phyloP scores from a whole-genome alignment of 2,113 vertebrate species.

The Columba janthina region DNA sequence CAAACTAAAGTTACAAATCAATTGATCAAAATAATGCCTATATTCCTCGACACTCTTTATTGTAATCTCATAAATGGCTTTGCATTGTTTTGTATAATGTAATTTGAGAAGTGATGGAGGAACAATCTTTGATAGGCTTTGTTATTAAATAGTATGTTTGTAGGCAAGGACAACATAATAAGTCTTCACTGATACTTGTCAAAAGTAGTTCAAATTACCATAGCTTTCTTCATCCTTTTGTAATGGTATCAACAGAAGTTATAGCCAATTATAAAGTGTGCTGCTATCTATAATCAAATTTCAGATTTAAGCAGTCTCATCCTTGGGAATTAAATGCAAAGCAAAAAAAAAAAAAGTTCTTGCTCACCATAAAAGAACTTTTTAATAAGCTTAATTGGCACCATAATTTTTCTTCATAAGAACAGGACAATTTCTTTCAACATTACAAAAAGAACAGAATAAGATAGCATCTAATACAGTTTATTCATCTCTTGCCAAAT shows the following conservation, averaged over 20 bases:
- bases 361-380: slow-evolving; percentile 44
- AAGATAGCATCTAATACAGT: slow-evolving; percentile 39
- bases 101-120: not conserved
- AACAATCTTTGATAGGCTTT: not conserved
- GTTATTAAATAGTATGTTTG: not conserved
- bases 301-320: not conserved
- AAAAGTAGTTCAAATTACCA: not conserved
- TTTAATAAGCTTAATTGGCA: slow-evolving; percentile 58
- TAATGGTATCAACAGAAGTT: not conserved
- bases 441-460: slow-evolving; percentile 13
- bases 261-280: not conserved
- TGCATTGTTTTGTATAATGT: not conserved
- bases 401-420: not conserved
- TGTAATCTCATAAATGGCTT: not conserved
- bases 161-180: not conserved
- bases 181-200: not conserved
- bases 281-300: not conserved
- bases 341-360: not conserved
- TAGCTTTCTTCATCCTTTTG: not conserved
- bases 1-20: not conserved
- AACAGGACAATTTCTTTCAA: not conserved
- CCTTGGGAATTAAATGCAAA: not conserved
- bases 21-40: not conserved
- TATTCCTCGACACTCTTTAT: not conserved
- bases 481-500: slow-evolving; percentile 63